Conservation (phyloP, 64 coral and sea anemone genomes). For the Stylophora pistillata region DNA sequence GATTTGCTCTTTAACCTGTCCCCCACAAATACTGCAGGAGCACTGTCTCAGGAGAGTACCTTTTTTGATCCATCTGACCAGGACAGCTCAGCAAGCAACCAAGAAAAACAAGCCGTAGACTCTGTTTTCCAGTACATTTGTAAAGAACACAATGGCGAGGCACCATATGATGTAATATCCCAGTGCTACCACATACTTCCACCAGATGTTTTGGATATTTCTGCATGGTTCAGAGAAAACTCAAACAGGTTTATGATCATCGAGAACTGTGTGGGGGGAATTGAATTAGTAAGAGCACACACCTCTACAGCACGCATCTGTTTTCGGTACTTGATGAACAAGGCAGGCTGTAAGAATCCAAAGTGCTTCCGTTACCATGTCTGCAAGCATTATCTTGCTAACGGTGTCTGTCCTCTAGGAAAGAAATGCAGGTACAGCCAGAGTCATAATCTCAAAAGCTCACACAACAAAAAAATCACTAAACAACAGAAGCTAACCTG, state of each 20-base stretch:
- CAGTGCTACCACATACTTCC: slow-evolving; percentile 37
- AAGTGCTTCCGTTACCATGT: slow-evolving; percentile 71
- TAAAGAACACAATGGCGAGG: slow-evolving; percentile 38
- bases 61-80: not conserved
- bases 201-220: slow-evolving; percentile 28
- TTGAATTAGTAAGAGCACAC: slow-evolving; percentile 49
- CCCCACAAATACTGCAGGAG: not conserved
- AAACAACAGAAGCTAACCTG: not conserved
- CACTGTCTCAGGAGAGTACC: slow-evolving; percentile 23
- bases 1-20: not conserved
- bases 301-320: slow-evolving; percentile 52
- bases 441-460: slow-evolving; percentile 37
- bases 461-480: slow-evolving; percentile 32
- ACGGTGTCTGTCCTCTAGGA: slow-evolving; percentile 44
- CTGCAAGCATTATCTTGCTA: slow-evolving; percentile 62
- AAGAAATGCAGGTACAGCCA: slow-evolving; percentile 42
- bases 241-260: slow-evolving; percentile 40
- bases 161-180: slow-evolving; percentile 47
- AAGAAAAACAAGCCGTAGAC: slow-evolving; percentile 9
- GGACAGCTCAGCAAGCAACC: not conserved
- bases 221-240: slow-evolving; percentile 59
- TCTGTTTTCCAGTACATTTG: slow-evolving; percentile 49
- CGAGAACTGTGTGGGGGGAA: slow-evolving; percentile 49
- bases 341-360: slow-evolving; percentile 28
- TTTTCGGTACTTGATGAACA: slow-evolving; percentile 38